These are phyloP conservation scores for Cichlasoma orientale DNA, from an alignment of 2,797 vertebrate genomes.

Conservation along the genomic window DNA sequence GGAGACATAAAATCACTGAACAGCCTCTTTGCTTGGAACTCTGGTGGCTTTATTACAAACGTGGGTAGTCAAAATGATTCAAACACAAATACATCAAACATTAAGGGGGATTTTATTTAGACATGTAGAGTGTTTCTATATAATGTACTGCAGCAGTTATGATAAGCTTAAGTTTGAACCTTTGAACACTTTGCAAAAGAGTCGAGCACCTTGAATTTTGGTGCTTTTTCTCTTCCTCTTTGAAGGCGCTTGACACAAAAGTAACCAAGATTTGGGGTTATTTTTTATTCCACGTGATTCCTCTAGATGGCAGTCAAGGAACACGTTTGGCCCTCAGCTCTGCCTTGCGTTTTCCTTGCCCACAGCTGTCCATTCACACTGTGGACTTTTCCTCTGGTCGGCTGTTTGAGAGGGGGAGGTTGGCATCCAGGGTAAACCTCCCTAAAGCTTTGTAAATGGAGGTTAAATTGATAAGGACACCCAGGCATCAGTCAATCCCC, in stretches of 20 bases:
- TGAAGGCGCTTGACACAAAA: not conserved
- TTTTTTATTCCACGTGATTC: not conserved
- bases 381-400: conserved; percentile 35
- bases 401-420: conserved; percentile 41
- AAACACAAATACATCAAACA: not conserved
- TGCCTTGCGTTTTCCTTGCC: conserved; percentile 23
- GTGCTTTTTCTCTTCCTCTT: not conserved
- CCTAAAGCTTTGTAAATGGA: conserved; percentile 67
- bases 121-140: not conserved
- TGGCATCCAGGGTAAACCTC: conserved; percentile 58
- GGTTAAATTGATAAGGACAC: conserved; percentile 74
- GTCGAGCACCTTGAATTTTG: not conserved
- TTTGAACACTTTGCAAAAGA: not conserved
- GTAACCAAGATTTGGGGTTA: not conserved
- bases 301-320: conserved; percentile 80
- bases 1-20: not conserved
- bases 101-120: not conserved
- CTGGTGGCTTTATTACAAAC: not conserved
- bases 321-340: conserved; percentile 17
- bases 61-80: not conserved
- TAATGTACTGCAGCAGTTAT: not conserved
- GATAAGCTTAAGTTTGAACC: not conserved
- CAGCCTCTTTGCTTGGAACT: not conserved
- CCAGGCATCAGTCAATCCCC: conserved; percentile 54
- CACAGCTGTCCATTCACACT: not conserved